Percentiles rank a stretch among this genome's conserved stretches.
These are phyloP conservation scores for Phymanthus crucifer DNA, from an alignment of 92 coral and sea anemone genomes.

Conservation along the genomic window DNA sequence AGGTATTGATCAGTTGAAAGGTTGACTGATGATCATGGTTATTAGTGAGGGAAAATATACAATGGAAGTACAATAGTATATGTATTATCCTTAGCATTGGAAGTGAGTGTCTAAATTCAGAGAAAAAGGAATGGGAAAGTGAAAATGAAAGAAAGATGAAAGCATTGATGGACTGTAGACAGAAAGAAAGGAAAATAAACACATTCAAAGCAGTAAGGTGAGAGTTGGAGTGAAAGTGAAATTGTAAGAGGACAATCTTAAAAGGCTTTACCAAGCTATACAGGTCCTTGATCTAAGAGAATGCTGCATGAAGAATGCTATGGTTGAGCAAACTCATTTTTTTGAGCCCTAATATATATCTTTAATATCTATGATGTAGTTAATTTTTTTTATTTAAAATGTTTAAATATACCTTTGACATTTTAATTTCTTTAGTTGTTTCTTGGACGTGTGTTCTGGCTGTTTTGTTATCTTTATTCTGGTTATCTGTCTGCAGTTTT, in stretches of 20 bases:
- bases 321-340: background rate
- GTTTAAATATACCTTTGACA: slow-evolving; percentile 57
- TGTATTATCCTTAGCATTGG: too few species aligned
- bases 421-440: slow-evolving; percentile 30
- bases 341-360: background rate
- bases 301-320: background rate
- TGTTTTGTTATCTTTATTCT: slow-evolving; percentile 28
- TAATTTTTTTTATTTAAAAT: background rate
- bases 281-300: too few species aligned
- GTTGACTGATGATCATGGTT: too few species aligned
- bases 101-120: background rate
- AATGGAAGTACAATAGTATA: background rate
- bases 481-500: slow-evolving; percentile 37
- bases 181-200: background rate
- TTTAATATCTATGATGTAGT: background rate
- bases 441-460: slow-evolving; percentile 21
- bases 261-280: too few species aligned
- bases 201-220: too few species aligned
- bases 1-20: background rate
- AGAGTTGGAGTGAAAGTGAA: too few species aligned
- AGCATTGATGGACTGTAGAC: background rate
- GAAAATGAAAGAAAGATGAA: background rate
- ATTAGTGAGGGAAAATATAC: background rate
- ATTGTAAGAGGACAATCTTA: too few species aligned
- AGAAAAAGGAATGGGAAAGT: background rate